A percentile compares a stretch with the other conserved stretches of the same genome.
Conservation (phyloP, 2,888 invertebrate species). For the Synergus laeviventris region DNA sequence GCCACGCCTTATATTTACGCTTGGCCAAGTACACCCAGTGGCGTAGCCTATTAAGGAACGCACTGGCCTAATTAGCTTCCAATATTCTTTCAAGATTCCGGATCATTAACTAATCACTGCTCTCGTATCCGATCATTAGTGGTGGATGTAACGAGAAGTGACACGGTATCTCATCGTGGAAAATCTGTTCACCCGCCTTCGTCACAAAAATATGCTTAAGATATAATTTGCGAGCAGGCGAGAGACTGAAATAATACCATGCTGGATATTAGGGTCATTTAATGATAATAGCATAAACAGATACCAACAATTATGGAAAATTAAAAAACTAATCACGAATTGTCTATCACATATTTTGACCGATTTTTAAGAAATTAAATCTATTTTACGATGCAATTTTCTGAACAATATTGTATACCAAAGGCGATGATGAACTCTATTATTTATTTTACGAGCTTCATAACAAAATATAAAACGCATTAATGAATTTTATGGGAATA, state of each 20-base stretch:
- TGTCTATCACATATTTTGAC: no score
- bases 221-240: slow-evolving; percentile 1
- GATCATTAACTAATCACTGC: slow-evolving; percentile 59
- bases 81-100: slow-evolving; percentile 60
- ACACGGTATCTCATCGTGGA: slow-evolving; percentile 51
- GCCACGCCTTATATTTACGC: slow-evolving; percentile 60
- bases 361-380: neutral
- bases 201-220: neutral
- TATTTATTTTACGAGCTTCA: slow-evolving; percentile 9
- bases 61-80: slow-evolving; percentile 64
- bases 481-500: slow-evolving; percentile 18
- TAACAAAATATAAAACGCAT: slow-evolving; percentile 24
- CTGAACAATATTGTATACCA: neutral
- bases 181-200: slow-evolving; percentile 8
- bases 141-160: slow-evolving; percentile 57
- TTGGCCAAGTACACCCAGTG: slow-evolving; percentile 58
- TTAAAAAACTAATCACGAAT: neutral
- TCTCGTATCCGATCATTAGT: slow-evolving; percentile 53
- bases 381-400: neutral
- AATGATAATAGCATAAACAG: neutral
- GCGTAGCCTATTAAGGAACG: slow-evolving; percentile 57
- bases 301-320: neutral
- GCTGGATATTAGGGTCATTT: neutral
- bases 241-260: neutral
- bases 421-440: slow-evolving; percentile 7